Base-by-base conservation (phyloP, 2,797 vertebrate genomes). In the Acestrorhynchus altus region DNA sequence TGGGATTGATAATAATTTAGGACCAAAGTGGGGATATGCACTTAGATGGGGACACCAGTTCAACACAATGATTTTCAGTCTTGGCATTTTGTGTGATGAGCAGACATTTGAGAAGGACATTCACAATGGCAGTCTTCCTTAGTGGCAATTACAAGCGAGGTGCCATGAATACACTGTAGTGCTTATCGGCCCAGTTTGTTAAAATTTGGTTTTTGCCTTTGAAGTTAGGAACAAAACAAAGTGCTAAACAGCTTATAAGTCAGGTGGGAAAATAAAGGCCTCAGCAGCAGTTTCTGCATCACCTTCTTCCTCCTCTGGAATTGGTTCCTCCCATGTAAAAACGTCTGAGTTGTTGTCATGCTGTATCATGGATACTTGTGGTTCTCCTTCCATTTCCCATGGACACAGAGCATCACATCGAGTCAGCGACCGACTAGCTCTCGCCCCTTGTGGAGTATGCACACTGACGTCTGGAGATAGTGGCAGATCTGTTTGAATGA, bases 261-360 rank as follows among this genome's bases (percentile, higher is more conserved):
- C 93, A 15, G 90, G 67, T 39, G 93, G 93, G 68, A 95, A 95
- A 73, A 93, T 82, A 11, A 94, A 86, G 57, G 92, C 93, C 81
- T 95, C 94, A 1, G 93, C 94, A 13, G 93, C 94, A 72, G 83
- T 91, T 86, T 94, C 94, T 66, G 92, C 92, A 79, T 94, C 92
- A 9, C 84, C 90, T 4, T 89, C 88, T 66, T 90, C 86, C 70
- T 91, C 93, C 60, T 94, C 92, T 16, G 89, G 92, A 77, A 93
- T 93, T 22, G 92, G 90, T 75, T 93, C 90, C 65, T 94, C 93
- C 92, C 93, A 94, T 2, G 92, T 92, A 57, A 93, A 93, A 73
- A 94, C 85, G 1, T 93, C 90, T 0, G 89, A 87, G 18, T 68
- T 92, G 59, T 93, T 91, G 57, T 92, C 83, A 13, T 80, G 67